Evolutionary conservation across 1,140 invertebrate genomes (phyloP), one percentile per base, ranked within the genome.

Genomic region (Melipona quadrifasciata): DNA sequence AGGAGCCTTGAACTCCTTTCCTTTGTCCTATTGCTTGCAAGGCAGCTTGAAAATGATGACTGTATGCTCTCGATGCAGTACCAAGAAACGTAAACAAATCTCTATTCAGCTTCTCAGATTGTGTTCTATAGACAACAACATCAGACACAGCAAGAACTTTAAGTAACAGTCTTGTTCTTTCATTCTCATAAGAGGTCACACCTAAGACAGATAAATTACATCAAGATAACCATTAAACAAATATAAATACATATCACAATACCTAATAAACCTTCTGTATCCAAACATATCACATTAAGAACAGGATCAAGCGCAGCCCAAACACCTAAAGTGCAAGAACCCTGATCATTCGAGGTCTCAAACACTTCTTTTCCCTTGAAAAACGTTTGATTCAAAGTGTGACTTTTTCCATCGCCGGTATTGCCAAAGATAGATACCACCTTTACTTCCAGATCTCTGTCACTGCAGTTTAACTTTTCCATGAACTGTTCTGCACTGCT

Each of bases 351-450:
- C 24, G 97, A 97, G 0, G 97, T 98, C 83, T 95, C 95, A 93
- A 98, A 98, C 1, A 98, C 95, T 93, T 97, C 96, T 86, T 95
- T 92, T 0, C 97, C 97, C 90, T 96, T 93, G 92, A 98, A 98
- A 91, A 98, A 98, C 24, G 96, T 96, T 87, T 98, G 96, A 94
- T 98, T 98, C 79, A 98, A 92, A 0, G 97, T 98, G 88, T 97
- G 95, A 61, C 97, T 98, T 94, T 98, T 98, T 2, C 97, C 97
- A 95, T 98, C 97, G 1, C 97, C 97, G 3, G 97, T 98, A 90
- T 98, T 98, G 1, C 98, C 98, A 95, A 98, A 98, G 91, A 98
- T 98, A 5, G 97, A 97, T 3, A 98, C 96, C 31, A 98, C 97
- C 95, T 98, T 98, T 3, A 98, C 96, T 91, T 96, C 96, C 1